Conservation (phyloP, 2,797 vertebrate genomes). For the Zalophus californianus region DNA sequence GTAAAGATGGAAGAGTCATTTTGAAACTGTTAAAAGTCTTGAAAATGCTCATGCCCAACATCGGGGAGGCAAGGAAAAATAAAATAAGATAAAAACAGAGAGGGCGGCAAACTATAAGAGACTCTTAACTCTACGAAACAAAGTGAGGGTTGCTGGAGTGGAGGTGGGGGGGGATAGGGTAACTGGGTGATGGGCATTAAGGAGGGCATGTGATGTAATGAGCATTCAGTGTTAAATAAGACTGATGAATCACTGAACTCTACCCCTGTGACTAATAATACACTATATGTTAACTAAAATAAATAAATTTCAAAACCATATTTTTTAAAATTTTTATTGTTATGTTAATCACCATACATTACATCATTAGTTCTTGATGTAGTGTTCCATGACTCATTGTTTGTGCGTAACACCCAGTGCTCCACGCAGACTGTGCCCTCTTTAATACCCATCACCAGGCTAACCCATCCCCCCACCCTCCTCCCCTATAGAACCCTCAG, state of each 20-base stretch:
- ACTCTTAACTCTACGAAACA: too few relatives aligned
- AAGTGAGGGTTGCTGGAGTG: background rate
- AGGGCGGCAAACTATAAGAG: too few relatives aligned
- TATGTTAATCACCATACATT: too few relatives aligned
- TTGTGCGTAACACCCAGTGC: too few relatives aligned
- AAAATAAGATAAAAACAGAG: background rate
- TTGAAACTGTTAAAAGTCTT: background rate
- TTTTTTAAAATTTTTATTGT: background rate
- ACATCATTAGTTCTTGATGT: too few relatives aligned
- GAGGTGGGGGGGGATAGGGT: background rate
- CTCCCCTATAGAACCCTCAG: too few relatives aligned
- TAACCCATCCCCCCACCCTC: too few relatives aligned
- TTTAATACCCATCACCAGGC: too few relatives aligned
- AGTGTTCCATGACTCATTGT: too few relatives aligned
- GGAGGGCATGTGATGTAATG: background rate
- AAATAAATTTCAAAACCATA: background rate
- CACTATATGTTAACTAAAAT: too few relatives aligned
- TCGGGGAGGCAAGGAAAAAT: background rate
- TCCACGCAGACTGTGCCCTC: too few relatives aligned
- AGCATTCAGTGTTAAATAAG: background rate
- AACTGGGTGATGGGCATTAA: background rate
- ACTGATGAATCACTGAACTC: background rate
- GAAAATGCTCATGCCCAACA: background rate
- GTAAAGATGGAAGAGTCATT: background rate
- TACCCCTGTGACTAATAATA: background rate